phyloP scores from a whole-genome alignment of 2,888 invertebrate genomes.

The Sphaeridia pumilis region DNA sequence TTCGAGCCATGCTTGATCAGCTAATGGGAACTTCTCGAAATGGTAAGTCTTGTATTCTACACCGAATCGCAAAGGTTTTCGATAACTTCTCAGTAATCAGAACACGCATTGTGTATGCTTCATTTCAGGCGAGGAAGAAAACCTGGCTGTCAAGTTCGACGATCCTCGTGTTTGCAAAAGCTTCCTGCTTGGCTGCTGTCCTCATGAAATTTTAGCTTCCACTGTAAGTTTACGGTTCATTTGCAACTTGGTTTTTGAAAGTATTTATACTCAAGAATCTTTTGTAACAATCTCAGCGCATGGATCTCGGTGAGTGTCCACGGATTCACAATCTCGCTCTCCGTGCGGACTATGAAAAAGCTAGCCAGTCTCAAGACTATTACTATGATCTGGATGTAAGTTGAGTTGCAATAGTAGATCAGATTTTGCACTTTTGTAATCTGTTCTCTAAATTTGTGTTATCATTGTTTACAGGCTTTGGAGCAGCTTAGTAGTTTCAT shows the following conservation, averaged over 20 bases:
- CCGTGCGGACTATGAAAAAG: constrained; percentile 94
- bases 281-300: constrained; percentile 58
- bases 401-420: constrained; percentile 38
- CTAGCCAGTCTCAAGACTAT: constrained; percentile 83
- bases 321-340: constrained; percentile 98
- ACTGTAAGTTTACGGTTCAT: constrained; percentile 62
- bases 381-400: constrained; percentile 98
- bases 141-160: constrained; percentile 83
- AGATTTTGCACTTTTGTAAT: background rate
- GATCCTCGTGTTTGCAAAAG: constrained; percentile 97
- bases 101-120: constrained; percentile 1
- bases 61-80: too few relatives aligned
- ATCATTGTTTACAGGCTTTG: constrained; percentile 59
- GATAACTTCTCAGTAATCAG: background rate
- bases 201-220: constrained; percentile 95
- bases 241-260: background rate
- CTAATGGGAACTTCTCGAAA: constrained; percentile 96
- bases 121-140: constrained; percentile 55
- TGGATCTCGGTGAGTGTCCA: constrained; percentile 98
- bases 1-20: constrained; percentile 98
- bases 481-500: constrained; percentile 94
- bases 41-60: constrained; percentile 49
- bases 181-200: constrained; percentile 96
- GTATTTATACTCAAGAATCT: background rate
- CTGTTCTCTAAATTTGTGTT: background rate